Base-by-base conservation (phyloP, 2,888 invertebrate species). In the Cephus spinipes region DNA sequence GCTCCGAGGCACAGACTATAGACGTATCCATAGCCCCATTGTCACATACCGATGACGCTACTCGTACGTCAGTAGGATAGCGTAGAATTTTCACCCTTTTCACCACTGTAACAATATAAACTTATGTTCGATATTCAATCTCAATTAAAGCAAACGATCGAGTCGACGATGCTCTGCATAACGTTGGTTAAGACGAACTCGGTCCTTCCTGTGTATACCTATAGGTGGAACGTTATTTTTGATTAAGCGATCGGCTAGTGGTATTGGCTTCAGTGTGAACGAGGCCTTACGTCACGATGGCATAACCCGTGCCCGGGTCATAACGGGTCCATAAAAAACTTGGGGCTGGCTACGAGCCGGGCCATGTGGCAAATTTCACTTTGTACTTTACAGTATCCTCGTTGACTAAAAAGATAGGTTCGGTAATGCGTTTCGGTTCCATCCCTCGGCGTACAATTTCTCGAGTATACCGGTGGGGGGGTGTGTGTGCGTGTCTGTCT, bases 291-390 rank as follows among this genome's bases (percentile, higher is more conserved):
- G 33, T 71, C 71, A 31, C 30, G 71, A 33, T 33, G 71, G 71
- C 71, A 33, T 71, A 71, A 71, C 71, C 71, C 71, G 71, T 71
- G 71, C 71, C 6, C 71, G 32, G 71, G 71, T 71, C 71, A 71
- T 71, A 71, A 71, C 23, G 32, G 71, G 31, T 33, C 71, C 31
- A 32, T 32, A 71, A 71, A 71, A 71, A 33, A 71, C 71, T 31
- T 71, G 32, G 71, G 69, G 69, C 33, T 69, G 76, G 33, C 73
- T 55, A 6, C 23, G 73, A 32, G 78, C 30, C 68, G 75, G 69
- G 81, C 81, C 83, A 80, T 79, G 78, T 81, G 81, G 79, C 79
- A 79, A 80, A 82, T 82, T 80, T 81, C 76, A 82, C 77, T 81
- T 78, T 76, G 76, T 79, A 73, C 76, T 76, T 79, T 75, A 77